phyloP scores from a whole-genome alignment of 2,888 invertebrate species.

The Drosophila macrospina region DNA sequence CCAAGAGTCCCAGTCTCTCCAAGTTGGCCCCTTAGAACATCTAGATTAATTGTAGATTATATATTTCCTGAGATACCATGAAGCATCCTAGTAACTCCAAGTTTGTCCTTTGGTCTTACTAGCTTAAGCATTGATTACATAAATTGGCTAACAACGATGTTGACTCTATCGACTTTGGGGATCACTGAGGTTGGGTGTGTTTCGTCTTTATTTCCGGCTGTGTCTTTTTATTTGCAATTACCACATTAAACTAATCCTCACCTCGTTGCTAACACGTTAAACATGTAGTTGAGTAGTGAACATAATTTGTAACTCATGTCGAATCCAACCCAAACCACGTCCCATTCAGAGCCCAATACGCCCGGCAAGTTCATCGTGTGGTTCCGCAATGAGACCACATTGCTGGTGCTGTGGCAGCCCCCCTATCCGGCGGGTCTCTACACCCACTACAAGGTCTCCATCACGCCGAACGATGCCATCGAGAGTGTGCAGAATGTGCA shows the following conservation, averaged over 20 bases:
- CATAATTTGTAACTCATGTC: conserved; percentile 36
- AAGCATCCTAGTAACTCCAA: neutral
- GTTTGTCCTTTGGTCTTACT: neutral
- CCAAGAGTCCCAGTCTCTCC: too few relatives aligned
- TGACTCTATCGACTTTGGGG: conserved; percentile 17
- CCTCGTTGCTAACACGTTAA: neutral
- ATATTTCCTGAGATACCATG: too few relatives aligned
- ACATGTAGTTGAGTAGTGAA: conserved; percentile 20
- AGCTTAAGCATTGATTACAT: neutral
- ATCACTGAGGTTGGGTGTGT: conserved; percentile 33
- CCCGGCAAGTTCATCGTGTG: conserved; percentile 98
- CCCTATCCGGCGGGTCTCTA: conserved; percentile 97
- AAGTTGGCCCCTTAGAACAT: too few relatives aligned
- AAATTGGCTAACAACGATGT: neutral
- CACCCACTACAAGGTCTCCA: conserved; percentile 96
- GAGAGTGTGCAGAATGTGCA: conserved; percentile 96
- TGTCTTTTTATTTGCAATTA: conserved; percentile 23
- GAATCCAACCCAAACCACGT: conserved; percentile 31
- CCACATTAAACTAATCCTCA: neutral
- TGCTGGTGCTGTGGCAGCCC: conserved; percentile 97
- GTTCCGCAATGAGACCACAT: conserved; percentile 97
- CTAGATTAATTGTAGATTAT: too few relatives aligned
- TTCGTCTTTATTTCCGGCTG: conserved; percentile 50
- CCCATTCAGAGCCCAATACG: conserved; percentile 93
- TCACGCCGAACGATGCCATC: conserved; percentile 94